phyloP scores from a whole-genome alignment of 1,140 invertebrate genomes.

The Gyrodactylus bullatarudis region DNA sequence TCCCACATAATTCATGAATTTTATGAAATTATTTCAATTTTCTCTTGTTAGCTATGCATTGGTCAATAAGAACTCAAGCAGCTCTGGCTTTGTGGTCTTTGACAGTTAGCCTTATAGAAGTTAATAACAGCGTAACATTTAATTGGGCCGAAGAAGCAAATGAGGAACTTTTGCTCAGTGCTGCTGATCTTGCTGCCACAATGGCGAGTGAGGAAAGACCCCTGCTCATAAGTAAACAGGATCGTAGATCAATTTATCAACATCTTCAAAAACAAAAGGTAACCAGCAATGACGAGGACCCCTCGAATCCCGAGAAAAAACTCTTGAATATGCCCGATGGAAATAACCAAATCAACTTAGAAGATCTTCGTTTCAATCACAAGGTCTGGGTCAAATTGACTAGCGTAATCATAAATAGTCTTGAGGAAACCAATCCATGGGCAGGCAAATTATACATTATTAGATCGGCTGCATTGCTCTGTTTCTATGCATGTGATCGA shows the following conservation, averaged over 20 bases:
- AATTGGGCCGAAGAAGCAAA: background rate
- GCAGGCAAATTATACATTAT: background rate
- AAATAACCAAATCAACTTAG: background rate
- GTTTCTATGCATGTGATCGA: background rate
- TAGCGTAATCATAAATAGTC: background rate
- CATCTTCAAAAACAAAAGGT: background rate
- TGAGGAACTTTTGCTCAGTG: background rate
- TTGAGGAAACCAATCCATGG: background rate
- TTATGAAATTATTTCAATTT: no score
- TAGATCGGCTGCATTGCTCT: background rate
- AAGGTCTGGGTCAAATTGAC: background rate
- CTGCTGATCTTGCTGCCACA: background rate
- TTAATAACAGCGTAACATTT: background rate
- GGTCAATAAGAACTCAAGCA: background rate
- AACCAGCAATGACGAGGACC: background rate
- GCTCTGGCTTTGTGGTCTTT: background rate
- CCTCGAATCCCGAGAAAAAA: background rate
- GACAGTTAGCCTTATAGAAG: background rate
- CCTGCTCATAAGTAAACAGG: background rate
- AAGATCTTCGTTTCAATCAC: background rate
- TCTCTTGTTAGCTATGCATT: background rate
- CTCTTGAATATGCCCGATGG: no score
- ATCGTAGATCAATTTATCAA: background rate
- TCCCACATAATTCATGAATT: no score
- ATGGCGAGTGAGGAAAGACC: background rate